Conservation (phyloP, 2,113 vertebrate genomes). For the Phaethornis superciliosus region DNA sequence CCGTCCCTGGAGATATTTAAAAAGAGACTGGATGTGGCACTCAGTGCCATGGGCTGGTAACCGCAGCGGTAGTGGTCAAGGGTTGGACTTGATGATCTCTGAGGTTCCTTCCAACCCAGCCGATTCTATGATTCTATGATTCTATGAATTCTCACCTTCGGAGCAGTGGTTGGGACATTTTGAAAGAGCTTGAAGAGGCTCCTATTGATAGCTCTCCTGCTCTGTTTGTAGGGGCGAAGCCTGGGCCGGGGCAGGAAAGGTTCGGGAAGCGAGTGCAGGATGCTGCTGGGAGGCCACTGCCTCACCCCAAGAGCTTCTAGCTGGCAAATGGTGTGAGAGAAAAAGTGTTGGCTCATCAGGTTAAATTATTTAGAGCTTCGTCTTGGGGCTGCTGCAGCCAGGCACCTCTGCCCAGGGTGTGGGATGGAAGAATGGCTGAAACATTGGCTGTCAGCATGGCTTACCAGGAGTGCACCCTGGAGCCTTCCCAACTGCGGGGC, state of each 20-base stretch:
- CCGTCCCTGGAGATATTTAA: too few species aligned
- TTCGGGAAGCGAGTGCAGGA: neutral
- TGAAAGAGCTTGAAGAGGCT: neutral
- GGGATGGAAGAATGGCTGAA: neutral
- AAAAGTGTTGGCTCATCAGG: too few species aligned
- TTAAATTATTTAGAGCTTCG: neutral
- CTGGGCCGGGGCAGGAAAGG: neutral
- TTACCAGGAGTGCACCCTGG: accelerated
- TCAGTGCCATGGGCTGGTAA: too few species aligned
- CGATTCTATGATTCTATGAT: too few species aligned
- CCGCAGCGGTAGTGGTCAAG: too few species aligned
- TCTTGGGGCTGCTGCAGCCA: accelerated
- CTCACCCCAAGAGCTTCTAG: neutral
- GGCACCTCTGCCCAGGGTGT: accelerated
- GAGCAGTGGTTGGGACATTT: neutral
- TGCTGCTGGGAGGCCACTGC: neutral
- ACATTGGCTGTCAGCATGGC: accelerated
- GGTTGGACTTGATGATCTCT: too few species aligned
- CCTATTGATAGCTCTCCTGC: neutral
- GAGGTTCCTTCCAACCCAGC: too few species aligned
- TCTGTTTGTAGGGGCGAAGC: neutral
- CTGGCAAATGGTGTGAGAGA: neutral
- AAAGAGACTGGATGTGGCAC: too few species aligned
- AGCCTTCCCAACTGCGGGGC: accelerated
- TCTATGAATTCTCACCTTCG: neutral